Conservation (phyloP, 2,113 vertebrate genomes). For the Hydropotes inermis region DNA sequence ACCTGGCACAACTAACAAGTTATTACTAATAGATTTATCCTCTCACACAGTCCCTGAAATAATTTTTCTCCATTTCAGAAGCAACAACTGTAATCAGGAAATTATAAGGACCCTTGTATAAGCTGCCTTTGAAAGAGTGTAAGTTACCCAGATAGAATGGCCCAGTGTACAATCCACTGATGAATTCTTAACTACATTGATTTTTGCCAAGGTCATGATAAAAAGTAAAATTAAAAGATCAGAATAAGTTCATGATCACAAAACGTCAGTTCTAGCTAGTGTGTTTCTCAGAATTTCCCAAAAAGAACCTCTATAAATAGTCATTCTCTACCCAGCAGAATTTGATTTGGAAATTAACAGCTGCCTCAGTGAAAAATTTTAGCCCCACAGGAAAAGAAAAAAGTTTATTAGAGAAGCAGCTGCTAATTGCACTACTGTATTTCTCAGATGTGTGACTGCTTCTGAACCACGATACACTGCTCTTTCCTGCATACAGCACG, state of each 20-base stretch:
- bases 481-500: background rate
- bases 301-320: conserved; percentile 28
- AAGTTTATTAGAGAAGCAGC: conserved; percentile 20
- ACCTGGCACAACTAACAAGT: background rate
- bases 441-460: background rate
- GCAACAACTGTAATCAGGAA: background rate
- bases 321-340: background rate
- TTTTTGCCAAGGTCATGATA: background rate
- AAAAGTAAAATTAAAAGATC: background rate
- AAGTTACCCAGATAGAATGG: background rate
- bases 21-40: background rate
- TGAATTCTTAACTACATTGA: background rate
- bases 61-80: background rate
- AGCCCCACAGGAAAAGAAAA: background rate
- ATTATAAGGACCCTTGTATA: background rate
- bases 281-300: conserved; percentile 28
- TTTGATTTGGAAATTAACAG: conserved; percentile 54
- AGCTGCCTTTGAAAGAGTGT: background rate
- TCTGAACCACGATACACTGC: background rate
- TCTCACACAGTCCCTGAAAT: background rate
- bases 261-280: background rate
- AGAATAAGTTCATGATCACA: background rate
- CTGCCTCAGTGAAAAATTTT: conserved; percentile 5
- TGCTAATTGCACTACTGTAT: conserved; percentile 33
- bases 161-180: background rate